These are phyloP conservation scores for Saccostrea echinata DNA, from an alignment of 1,140 invertebrate species.

Conservation along the genomic window DNA sequence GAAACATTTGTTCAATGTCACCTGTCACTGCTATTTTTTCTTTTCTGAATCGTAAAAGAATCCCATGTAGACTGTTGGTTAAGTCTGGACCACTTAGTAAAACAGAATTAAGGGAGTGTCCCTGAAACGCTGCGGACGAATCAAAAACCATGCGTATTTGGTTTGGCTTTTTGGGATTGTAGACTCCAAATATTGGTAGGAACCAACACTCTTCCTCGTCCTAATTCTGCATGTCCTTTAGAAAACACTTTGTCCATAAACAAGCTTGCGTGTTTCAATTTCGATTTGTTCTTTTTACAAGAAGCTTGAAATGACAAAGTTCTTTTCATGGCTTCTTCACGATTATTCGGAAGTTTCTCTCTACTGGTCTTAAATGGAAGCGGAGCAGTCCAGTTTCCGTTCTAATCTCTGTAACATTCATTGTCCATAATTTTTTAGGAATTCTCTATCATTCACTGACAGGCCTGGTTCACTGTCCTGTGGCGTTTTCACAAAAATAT, in stretches of 20 bases:
- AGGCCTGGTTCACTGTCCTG: slow-evolving; percentile 36
- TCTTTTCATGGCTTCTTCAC: neutral
- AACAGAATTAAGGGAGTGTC: slow-evolving; percentile 48
- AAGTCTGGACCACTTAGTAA: slow-evolving; percentile 74
- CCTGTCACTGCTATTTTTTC: neutral
- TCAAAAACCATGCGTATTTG: slow-evolving; percentile 57
- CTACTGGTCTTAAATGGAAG: slow-evolving; percentile 40
- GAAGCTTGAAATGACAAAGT: neutral
- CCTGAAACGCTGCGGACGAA: slow-evolving; percentile 47
- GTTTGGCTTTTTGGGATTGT: slow-evolving; percentile 54
- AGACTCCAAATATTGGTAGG: slow-evolving; percentile 51
- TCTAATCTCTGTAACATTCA: slow-evolving; percentile 19
- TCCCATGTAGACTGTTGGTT: slow-evolving; percentile 66
- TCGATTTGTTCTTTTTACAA: slow-evolving; percentile 22
- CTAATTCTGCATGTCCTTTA: slow-evolving; percentile 48
- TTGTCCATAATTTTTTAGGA: slow-evolving; percentile 50
- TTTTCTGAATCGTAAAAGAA: slow-evolving; percentile 44
- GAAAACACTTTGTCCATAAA: slow-evolving; percentile 54
- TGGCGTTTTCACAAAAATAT: neutral
- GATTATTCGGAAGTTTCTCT: slow-evolving; percentile 47
- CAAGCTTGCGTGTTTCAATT: slow-evolving; percentile 38
- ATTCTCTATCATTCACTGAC: slow-evolving; percentile 43
- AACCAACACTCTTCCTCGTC: slow-evolving; percentile 46
- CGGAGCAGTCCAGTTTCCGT: slow-evolving; percentile 47
- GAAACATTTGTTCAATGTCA: slow-evolving; percentile 13